Base-by-base conservation (phyloP, 2,797 vertebrate species). In the Cephalopachus bancanus region DNA sequence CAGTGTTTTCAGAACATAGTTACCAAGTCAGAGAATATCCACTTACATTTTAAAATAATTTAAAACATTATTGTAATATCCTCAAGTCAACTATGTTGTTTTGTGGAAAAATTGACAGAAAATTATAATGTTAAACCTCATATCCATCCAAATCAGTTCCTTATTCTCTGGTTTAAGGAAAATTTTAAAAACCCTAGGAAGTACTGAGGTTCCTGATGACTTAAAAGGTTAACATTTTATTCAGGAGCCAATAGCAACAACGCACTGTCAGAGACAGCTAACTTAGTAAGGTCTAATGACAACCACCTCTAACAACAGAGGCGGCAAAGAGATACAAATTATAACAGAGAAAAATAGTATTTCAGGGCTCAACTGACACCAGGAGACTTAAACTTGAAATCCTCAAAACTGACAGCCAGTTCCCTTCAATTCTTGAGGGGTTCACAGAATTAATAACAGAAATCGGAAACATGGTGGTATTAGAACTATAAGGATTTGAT, bases 1-100 rank as follows among this genome's bases (percentile, higher is more conserved):
- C 24, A 81, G 57, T 94, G 16, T 95, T 97, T 96, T 89, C n/a
- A 95, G 81, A 94, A 95, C 76, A 96, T 24, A 78, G 75, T 91
- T 94, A 76, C 76, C 44, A 95, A 97, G 59, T 93, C 37, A 85
- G 71, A 97, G 57, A 95, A 95, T 26, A 89, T 64, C n/a, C 64
- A 95, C 33, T 89, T 94, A 74, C 28, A 96, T 79, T 96, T 94
- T 81, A 67, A 96, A 97, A 97, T 85, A 96, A 96, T 91, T 95
- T 90, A 93, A 97, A 93, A 80, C 53, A 95, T 65, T 76, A 84
- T 89, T 89, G 44, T 44, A 5, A 88, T 44, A 92, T 59, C 44
- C 51, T 91, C 85, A 96, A 96, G 84, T 96, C 53, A 95, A 59
- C 83, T 96, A 90, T 71, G 55, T 67, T 88, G 55, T 90, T 97